Evolutionary conservation across 2,113 vertebrate genomes (phyloP), one percentile per base, ranked within the genome.

Genomic region (Chlorodrepanis virens): DNA sequence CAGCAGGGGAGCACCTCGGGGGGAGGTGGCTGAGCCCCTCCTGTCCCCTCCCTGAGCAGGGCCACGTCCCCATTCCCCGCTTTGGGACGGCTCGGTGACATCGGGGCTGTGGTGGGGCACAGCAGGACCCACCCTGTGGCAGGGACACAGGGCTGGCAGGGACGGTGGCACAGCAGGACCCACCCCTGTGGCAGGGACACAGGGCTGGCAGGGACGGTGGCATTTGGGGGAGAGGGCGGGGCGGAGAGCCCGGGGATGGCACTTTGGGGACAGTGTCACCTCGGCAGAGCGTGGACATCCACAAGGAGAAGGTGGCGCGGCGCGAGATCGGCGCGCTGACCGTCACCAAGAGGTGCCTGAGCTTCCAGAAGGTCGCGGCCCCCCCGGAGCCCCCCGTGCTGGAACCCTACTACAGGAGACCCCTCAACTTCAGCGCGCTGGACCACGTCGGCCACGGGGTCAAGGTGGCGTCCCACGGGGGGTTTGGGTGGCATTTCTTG

Each of bases 381-480:
- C 99, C 98, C 0, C 33, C 94, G 2, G 90, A 29, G 44, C 97
- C 97, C 0, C 97, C 93, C 20, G 19, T 31, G 22, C 93, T 97
- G 83, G 97, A 98, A 7, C 97, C 98, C 6, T 99, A 99, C 91
- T 91, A 65, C 49, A 96, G 99, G 78, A 98, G 65, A 56, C 98
- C 99, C 10, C 98, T 99, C 91, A 98, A 98, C 61, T 99, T 98
- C 83, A 96, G 95, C 45, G 45, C 35, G 86, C 96, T 99, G 95
- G 99, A 99, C n/a, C 79, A 95, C 54, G 16, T 98, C 1, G 99
- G 99, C 49, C 99, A 99, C 8, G 98, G 98, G 37, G 93, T 99
- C 68, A 98, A 98, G 98, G 98, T 99, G 92, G 93, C 95, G 53
- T 17, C 42, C 72, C 45, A 0, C 22, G 1, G 56, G 22, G 87